Evolutionary conservation across 1,140 invertebrate species (phyloP), one percentile per base, ranked within the genome.

Genomic region (Psilanteris sp.): DNA sequence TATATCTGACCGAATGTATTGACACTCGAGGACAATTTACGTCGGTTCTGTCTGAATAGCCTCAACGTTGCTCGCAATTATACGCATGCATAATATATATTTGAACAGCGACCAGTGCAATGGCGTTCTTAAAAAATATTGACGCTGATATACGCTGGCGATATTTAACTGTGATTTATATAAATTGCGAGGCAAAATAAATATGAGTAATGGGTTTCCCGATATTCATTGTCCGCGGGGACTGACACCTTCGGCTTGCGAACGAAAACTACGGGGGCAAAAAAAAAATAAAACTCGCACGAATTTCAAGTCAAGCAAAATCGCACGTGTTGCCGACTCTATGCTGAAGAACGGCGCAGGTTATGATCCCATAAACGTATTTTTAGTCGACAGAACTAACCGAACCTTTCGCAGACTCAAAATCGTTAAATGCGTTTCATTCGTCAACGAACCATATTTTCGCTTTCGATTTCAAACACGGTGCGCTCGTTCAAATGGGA

Each of bases 321-420:
- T 36, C 16, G 44, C 32, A 48, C 54, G 29, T 59, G 31, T 34
- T 54, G 27, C 43, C n/a, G 15, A 52, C 29, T 43, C 26, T 43
- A 59, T 71, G 62, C 64, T 62, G 5, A 72, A 66, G 43, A 67
- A 74, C 72, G 29, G 50, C 48, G 31, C 41, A 68, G 68, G 73
- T 82, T 82, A 84, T 77, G 78, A 74, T 80, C 79, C 57, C 79
- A 80, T 84, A 84, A 83, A 84, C 55, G 73, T 84, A 84, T 85
- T 85, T 85, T 85, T 83, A 83, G 79, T 80, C 20, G 64, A 7
- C 64, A 22, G 37, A 55, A 59, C 20, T 20, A 55, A 48, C 48
- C 34, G 24, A 41, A 20, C 36, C 64, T 72, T 77, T 76, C 36
- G 22, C 13, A 29, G 44, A 20, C 41, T 43, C 15, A 71, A 74